Percentiles rank a stretch among this genome's conserved stretches.
Conservation (phyloP, 37 sponge, comb jelly and placozoan genomes). For the Lycopodina hypogea region DNA sequence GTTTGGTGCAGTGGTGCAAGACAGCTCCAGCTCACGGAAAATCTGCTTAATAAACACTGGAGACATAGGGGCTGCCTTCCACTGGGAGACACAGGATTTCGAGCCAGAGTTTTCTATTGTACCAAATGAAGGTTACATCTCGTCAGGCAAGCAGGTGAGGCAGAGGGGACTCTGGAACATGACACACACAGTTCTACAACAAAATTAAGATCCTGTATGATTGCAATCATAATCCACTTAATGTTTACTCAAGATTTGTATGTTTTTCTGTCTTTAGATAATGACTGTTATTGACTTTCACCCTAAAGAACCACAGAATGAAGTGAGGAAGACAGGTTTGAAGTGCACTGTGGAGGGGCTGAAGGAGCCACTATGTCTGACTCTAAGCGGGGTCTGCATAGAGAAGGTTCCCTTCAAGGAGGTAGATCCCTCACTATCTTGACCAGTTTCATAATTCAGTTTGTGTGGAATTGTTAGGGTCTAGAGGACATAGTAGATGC, state of each 20-base stretch:
- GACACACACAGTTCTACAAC: too few species aligned
- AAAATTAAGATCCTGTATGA: neutral
- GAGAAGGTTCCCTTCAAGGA: conserved; percentile 77
- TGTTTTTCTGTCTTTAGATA: conserved; percentile 17
- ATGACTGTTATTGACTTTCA: conserved; percentile 83
- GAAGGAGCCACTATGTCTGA: conserved; percentile 62
- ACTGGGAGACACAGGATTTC: conserved; percentile 77
- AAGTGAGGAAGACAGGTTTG: conserved; percentile 81
- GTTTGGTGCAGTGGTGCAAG: conserved; percentile 87
- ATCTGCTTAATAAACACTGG: conserved; percentile 89
- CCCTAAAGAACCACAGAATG: conserved; percentile 63
- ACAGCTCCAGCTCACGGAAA: conserved; percentile 76
- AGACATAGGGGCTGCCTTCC: conserved; percentile 90
- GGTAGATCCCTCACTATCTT: too few species aligned
- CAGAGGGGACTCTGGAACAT: neutral
- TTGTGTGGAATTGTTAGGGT: too few species aligned
- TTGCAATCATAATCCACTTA: neutral
- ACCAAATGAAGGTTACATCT: conserved; percentile 89
- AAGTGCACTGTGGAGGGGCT: conserved; percentile 55
- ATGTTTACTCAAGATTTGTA: neutral
- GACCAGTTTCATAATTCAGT: too few species aligned
- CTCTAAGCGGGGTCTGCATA: conserved; percentile 88
- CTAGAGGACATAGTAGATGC: too few species aligned
- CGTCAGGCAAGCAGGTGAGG: conserved; percentile 90
- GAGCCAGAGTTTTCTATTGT: conserved; percentile 88